These are phyloP conservation scores for Eilema griseolum DNA, from an alignment of 2,888 invertebrate species.

Conservation along the genomic window DNA sequence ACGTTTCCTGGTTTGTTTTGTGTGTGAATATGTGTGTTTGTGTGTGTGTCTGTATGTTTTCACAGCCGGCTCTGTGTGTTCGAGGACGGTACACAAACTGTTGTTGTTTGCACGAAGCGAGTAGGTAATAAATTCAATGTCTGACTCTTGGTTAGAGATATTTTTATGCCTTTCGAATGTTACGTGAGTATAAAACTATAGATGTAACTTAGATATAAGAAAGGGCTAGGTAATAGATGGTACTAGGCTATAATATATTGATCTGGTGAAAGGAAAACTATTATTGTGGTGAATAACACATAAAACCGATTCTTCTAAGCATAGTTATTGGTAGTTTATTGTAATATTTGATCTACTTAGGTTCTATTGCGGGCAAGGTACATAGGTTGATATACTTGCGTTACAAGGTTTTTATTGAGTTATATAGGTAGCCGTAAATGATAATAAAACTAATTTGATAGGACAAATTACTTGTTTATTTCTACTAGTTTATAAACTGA, in stretches of 20 bases:
- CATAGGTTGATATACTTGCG: slow-evolving; percentile 7
- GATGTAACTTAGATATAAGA: slow-evolving; percentile 43
- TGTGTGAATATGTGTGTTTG: slow-evolving; percentile 70
- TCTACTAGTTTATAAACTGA: too few relatives aligned
- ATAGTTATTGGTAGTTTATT: slow-evolving; percentile 14
- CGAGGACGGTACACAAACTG: slow-evolving; percentile 82
- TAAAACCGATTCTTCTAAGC: background rate
- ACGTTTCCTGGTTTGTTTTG: slow-evolving; percentile 87
- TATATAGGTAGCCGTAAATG: slow-evolving; percentile 10
- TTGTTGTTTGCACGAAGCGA: slow-evolving; percentile 79
- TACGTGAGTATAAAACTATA: slow-evolving; percentile 23
- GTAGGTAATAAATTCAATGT: slow-evolving; percentile 78
- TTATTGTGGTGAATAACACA: slow-evolving; percentile 35
- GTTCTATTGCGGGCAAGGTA: slow-evolving; percentile 33
- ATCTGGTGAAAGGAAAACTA: slow-evolving; percentile 6
- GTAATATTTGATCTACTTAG: slow-evolving; percentile 39
- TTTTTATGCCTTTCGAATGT: slow-evolving; percentile 55
- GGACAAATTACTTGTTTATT: slow-evolving; percentile 7
- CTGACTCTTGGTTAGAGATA: slow-evolving; percentile 55
- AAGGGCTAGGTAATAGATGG: slow-evolving; percentile 30
- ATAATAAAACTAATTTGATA: slow-evolving; percentile 26
- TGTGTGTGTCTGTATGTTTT: slow-evolving; percentile 76
- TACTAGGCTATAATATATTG: background rate
- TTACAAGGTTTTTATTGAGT: slow-evolving; percentile 21
- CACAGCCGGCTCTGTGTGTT: slow-evolving; percentile 79